Evolutionary conservation across 2,797 vertebrate species (phyloP).

Genomic region (Nasua narica): DNA sequence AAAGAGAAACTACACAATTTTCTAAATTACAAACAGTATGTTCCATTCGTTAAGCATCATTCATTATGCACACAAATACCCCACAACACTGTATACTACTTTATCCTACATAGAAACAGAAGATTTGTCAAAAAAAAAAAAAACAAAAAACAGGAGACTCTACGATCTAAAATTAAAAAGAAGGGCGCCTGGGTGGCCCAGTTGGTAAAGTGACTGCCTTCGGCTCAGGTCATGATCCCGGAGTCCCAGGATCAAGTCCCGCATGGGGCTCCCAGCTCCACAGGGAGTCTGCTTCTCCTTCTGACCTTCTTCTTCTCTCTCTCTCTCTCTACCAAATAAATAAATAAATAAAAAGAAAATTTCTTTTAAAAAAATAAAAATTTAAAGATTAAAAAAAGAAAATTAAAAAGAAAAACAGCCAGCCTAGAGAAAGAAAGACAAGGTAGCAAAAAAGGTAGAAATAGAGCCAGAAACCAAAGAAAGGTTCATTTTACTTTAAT

Average conservation of each 20-base stretch:
- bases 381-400: too few species aligned
- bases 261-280: too few species aligned
- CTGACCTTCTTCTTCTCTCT: too few species aligned
- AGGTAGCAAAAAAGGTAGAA: neutral
- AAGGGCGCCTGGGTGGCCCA: neutral
- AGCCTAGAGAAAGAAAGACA: neutral
- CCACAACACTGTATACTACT: neutral
- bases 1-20: neutral
- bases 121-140: neutral
- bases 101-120: constrained; percentile 10
- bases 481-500: neutral
- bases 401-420: neutral
- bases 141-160: neutral
- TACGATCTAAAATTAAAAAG: neutral
- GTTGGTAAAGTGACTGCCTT: too few species aligned
- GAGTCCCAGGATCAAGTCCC: too few species aligned
- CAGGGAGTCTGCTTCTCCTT: too few species aligned
- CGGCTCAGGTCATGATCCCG: too few species aligned
- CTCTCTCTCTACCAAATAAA: too few species aligned
- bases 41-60: neutral
- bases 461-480: neutral
- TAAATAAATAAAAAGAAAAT: too few species aligned
- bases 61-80: neutral
- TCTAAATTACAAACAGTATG: neutral
- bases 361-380: too few species aligned